phyloP scores from a whole-genome alignment of 2,113 vertebrate species.

The Paracanthobrama guichenoti region DNA sequence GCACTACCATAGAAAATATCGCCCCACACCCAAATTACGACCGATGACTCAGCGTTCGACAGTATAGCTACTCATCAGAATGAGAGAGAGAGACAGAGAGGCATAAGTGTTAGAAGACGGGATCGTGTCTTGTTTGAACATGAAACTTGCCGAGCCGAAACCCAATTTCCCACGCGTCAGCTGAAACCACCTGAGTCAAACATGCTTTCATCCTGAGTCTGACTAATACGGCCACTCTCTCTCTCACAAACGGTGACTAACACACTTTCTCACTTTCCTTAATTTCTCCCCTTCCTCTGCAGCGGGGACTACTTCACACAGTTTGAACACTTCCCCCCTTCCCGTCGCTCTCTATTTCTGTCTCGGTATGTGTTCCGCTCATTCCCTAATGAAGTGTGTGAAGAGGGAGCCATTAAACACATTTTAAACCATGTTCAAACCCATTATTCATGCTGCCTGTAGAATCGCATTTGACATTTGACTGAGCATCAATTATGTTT shows the following conservation, averaged over 20 bases:
- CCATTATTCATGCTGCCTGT: slow-evolving; percentile 38
- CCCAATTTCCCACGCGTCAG: slow-evolving; percentile 35
- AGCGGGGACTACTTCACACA: slow-evolving; percentile 28
- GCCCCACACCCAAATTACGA: slow-evolving; percentile 24
- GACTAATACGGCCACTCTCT: not conserved
- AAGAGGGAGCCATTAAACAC: slow-evolving; percentile 38
- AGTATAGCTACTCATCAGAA: not conserved
- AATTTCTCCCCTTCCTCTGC: slow-evolving; percentile 6
- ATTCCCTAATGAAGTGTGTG: slow-evolving; percentile 33
- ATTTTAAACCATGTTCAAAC: slow-evolving; percentile 44
- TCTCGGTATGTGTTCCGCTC: slow-evolving; percentile 24
- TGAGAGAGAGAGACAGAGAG: slow-evolving; percentile 19
- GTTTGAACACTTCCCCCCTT: not conserved
- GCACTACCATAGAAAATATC: not conserved
- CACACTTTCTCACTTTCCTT: slow-evolving; percentile 28
- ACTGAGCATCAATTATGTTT: slow-evolving; percentile 49
- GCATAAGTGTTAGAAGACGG: not conserved
- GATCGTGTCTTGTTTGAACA: slow-evolving; percentile 50
- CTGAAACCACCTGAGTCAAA: slow-evolving; percentile 19
- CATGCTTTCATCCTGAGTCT: not conserved
- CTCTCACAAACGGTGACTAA: slow-evolving; percentile 18
- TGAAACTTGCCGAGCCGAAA: slow-evolving; percentile 32
- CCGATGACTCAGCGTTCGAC: slow-evolving; percentile 7
- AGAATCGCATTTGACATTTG: slow-evolving; percentile 44
- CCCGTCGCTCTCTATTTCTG: slow-evolving; percentile 19